These are phyloP conservation scores for Melangyna quadrimaculata DNA, from an alignment of 2,888 invertebrate genomes.

Conservation along the genomic window DNA sequence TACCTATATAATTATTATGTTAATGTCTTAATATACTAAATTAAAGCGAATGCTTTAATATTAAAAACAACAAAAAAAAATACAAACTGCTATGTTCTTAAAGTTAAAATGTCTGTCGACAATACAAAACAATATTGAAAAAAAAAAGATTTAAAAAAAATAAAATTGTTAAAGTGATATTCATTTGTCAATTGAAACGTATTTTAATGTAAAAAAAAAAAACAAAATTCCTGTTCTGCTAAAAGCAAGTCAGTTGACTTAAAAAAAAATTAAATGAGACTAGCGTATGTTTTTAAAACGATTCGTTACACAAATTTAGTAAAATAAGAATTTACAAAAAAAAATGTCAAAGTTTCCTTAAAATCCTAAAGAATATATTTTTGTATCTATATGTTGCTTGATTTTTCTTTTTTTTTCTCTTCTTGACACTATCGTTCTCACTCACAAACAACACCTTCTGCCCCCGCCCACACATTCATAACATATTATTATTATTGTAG, in stretches of 20 bases:
- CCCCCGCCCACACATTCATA: neutral
- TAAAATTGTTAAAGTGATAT: conserved; percentile 60
- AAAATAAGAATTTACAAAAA: conserved; percentile 37
- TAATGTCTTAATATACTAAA: conserved; percentile 49
- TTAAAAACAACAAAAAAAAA: neutral
- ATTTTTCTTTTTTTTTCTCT: neutral
- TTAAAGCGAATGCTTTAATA: conserved; percentile 21
- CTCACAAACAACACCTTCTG: neutral
- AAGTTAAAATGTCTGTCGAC: conserved; percentile 30
- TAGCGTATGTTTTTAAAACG: conserved; percentile 51
- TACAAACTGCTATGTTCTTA: conserved; percentile 42
- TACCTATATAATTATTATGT: conserved; percentile 59
- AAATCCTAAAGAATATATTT: conserved; percentile 4
- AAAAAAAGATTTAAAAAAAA: conserved; percentile 5
- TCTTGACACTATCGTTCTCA: conserved; percentile 3
- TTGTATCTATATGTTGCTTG: conserved; percentile 1
- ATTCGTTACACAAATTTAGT: conserved; percentile 41
- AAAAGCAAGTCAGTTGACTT: conserved; percentile 22
- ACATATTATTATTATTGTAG: conserved; percentile 8
- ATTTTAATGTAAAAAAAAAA: conserved; percentile 34
- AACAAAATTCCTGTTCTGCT: conserved; percentile 31
- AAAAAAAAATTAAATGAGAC: neutral
- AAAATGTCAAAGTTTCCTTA: conserved; percentile 23
- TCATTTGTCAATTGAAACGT: conserved; percentile 68
- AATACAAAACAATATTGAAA: conserved; percentile 38